A percentile compares a stretch with the other conserved stretches of the same genome.
Conservation (phyloP, 2,113 vertebrate genomes). For the Scomber colias region DNA sequence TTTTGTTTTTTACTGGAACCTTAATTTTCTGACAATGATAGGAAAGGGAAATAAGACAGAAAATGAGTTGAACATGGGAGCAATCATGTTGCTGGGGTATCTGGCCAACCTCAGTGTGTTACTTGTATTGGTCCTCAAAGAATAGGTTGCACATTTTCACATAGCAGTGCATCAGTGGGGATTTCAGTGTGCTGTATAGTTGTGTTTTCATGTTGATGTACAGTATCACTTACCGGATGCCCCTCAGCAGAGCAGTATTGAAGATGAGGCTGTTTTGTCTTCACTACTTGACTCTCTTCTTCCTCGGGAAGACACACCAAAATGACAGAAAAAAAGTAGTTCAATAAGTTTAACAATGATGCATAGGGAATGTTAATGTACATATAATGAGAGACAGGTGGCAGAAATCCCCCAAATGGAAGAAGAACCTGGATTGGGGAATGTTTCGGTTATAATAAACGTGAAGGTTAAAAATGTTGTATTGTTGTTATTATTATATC, state of each 20-base stretch:
- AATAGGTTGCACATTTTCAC: slow-evolving; percentile 15
- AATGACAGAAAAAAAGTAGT: slow-evolving; percentile 6
- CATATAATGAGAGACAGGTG: neutral
- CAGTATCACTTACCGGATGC: neutral
- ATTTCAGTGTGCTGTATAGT: neutral
- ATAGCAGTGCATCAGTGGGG: slow-evolving; percentile 11
- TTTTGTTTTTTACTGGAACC: slow-evolving; percentile 1
- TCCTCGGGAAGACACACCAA: neutral
- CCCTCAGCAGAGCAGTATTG: slow-evolving; percentile 28
- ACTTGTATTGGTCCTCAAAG: slow-evolving; percentile 16
- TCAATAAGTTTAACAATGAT: slow-evolving; percentile 7
- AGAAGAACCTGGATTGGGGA: too few relatives aligned
- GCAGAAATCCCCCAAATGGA: neutral
- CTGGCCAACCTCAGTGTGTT: slow-evolving; percentile 3
- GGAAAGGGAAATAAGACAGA: slow-evolving; percentile 4
- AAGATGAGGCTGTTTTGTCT: slow-evolving; percentile 7
- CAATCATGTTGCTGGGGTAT: neutral
- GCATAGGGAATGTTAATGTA: neutral
- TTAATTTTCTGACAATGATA: neutral
- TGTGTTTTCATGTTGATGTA: neutral
- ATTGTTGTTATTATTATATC: neutral
- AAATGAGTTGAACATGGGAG: neutral
- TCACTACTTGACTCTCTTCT: slow-evolving; percentile 14
- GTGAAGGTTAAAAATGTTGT: neutral
- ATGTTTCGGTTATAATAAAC: neutral